Evolutionary conservation across 2,113 vertebrate species (phyloP), one percentile per base, ranked within the genome.

Genomic region (Heteronetta atricapilla): DNA sequence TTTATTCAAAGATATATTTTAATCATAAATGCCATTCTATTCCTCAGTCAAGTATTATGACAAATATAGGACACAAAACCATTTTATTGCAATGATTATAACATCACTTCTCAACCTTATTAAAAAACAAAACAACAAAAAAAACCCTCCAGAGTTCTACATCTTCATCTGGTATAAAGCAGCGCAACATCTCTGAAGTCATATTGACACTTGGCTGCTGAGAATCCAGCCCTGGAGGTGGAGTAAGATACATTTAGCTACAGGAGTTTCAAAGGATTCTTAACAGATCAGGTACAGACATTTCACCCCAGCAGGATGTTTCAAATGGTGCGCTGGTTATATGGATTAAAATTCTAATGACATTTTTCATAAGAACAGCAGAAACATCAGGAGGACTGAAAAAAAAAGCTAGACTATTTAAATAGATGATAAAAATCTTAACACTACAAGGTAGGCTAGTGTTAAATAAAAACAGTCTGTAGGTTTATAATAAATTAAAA

Each of bases 401-500:
- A 93, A 72, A 92, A 64, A 92, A 64, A 48, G 42, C 40, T n/a
- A 60, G 36, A 38, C 22, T 91, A 88, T 89, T 96, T 93, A 95
- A 96, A 95, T 85, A 96, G 62, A 56, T 78, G 22, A 86, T 79
- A 84, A 93, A 86, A 86, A 58, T 81, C 53, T 46, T 67, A 96
- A 90, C 25, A 31, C 42, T 82, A 58, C 64, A 91, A 66, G 55
- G 52, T 86, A 74, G 62, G 81, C 7, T 64, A 56, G 40, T 94
- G 74, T 94, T 92, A 94, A 94, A 92, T 90, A 94, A 89, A 94
- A 89, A 82, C 72, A 88, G 58, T 86, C 74, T 94, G 70, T 94
- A 96, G 81, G 81, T 88, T 96, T 96, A 90, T 67, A 97, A 96
- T 97, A 97, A 97, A 96, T 97, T 92, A 97, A 93, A 93, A 94